Percentiles rank a stretch among this genome's conserved stretches.
These are phyloP conservation scores for Limnephilus rhombicus DNA, from an alignment of 2,888 invertebrate species.

Conservation along the genomic window DNA sequence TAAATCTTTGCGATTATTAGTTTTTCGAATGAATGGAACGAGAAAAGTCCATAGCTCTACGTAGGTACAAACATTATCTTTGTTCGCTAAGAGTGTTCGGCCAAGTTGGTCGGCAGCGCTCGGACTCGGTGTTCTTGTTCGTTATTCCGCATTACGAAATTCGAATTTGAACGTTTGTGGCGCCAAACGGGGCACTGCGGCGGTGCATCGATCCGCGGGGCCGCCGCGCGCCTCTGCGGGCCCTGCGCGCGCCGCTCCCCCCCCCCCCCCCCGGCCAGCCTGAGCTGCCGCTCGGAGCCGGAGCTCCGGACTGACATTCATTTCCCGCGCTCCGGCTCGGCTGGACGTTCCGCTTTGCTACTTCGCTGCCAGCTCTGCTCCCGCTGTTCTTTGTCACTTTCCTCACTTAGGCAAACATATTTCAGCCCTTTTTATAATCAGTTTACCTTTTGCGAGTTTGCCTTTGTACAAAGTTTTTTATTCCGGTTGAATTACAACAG, in stretches of 20 bases:
- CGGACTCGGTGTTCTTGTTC: conserved; percentile 36
- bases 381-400: conserved; percentile 10
- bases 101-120: conserved; percentile 23
- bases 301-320: conserved; percentile 39
- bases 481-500: conserved; percentile 9
- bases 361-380: not conserved
- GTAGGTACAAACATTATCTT: not conserved
- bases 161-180: conserved; percentile 52
- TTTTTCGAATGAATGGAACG: not conserved
- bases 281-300: not conserved
- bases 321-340: conserved; percentile 34
- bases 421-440: not conserved
- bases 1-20: not conserved
- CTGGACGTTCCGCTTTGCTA: not conserved
- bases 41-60: not conserved
- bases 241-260: conserved; percentile 69
- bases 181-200: conserved; percentile 58
- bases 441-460: not conserved
- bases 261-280: conserved; percentile 27
- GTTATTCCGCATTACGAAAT: conserved; percentile 58
- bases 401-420: not conserved
- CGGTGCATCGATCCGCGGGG: conserved; percentile 41
- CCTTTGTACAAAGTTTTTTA: not conserved
- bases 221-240: conserved; percentile 58
- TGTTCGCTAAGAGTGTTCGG: not conserved